Evolutionary conservation across 2,888 invertebrate species (phyloP).

Genomic region (Zygogramma bicolorata): DNA sequence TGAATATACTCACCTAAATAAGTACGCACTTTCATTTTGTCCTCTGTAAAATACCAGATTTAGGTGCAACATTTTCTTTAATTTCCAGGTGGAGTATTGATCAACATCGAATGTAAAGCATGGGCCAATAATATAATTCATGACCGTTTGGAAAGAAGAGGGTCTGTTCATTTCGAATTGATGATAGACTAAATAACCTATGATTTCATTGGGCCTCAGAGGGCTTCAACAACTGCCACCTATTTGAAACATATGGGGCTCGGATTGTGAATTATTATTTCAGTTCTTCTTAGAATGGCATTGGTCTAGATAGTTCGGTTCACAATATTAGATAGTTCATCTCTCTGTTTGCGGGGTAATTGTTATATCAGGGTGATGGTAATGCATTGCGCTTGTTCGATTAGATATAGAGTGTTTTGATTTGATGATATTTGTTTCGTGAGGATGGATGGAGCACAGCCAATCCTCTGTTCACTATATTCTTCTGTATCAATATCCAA

Average conservation of each 20-base stretch:
- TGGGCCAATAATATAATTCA: conserved; percentile 92
- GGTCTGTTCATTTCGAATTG: conserved; percentile 94
- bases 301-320: conserved; percentile 49
- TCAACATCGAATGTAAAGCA: conserved; percentile 94
- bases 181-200: conserved; percentile 82
- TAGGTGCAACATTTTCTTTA: background rate
- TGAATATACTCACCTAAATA: too few relatives aligned
- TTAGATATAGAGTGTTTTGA: too few relatives aligned
- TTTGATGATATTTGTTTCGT: too few relatives aligned
- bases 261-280: conserved; percentile 40
- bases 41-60: too few relatives aligned
- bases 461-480: too few relatives aligned
- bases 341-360: conserved; percentile 35
- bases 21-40: too few relatives aligned
- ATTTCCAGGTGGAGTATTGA: conserved; percentile 82
- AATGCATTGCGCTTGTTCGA: too few relatives aligned
- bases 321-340: conserved; percentile 44
- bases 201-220: conserved; percentile 49
- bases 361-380: too few relatives aligned
- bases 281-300: conserved; percentile 34
- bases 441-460: too few relatives aligned
- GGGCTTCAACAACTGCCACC: conserved; percentile 65
- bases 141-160: conserved; percentile 89
- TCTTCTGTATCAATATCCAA: too few relatives aligned
- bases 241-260: conserved; percentile 42